These are phyloP conservation scores for Acanthurus lineatus DNA, from an alignment of 2,797 vertebrate genomes.

Conservation along the genomic window DNA sequence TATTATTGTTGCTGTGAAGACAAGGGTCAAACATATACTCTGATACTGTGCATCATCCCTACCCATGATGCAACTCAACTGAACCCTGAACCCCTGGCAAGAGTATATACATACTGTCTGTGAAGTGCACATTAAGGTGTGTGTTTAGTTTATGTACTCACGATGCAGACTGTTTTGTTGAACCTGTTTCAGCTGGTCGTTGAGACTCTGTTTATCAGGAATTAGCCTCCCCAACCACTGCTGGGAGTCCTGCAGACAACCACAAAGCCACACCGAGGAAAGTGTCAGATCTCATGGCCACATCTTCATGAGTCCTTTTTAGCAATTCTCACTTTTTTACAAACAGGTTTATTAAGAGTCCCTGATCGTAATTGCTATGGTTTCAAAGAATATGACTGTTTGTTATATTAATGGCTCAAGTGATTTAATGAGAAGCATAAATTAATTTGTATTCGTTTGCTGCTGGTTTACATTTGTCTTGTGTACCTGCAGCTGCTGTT, in stretches of 20 bases:
- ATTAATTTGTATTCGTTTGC: neutral
- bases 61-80: no score
- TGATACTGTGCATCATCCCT: no score
- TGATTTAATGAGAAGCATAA: neutral
- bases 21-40: no score
- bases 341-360: neutral
- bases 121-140: no score
- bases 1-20: no score
- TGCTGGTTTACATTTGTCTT: neutral
- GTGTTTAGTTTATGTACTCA: conserved; percentile 80
- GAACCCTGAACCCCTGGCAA: no score
- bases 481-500: conserved; percentile 95
- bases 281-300: neutral
- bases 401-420: neutral
- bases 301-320: no score
- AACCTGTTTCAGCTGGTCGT: conserved; percentile 96
- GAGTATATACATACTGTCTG: no score
- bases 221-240: conserved; percentile 96
- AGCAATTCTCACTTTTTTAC: neutral
- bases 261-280: neutral
- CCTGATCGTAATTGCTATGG: neutral
- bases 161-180: conserved; percentile 96
- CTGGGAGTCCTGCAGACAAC: conserved; percentile 91
- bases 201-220: conserved; percentile 96
- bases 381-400: neutral